phyloP scores from a whole-genome alignment of 2,797 vertebrate genomes.

The Crenichthys baileyi region DNA sequence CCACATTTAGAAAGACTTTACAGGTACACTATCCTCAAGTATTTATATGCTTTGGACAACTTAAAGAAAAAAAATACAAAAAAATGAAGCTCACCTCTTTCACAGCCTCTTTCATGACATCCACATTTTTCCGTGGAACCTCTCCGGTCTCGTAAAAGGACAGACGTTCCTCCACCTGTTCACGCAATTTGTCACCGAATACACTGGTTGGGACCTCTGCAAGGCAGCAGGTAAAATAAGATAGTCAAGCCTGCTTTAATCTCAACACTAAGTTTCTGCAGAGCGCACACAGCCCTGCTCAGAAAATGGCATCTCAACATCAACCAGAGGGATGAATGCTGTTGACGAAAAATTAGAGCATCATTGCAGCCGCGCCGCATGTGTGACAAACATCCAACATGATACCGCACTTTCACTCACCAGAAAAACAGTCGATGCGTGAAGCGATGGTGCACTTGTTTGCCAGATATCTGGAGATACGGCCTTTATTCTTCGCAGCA shows the following conservation, averaged over 20 bases:
- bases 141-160: constrained; percentile 94
- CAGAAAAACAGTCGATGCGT: constrained; percentile 96
- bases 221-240: not conserved
- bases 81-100: constrained; percentile 81
- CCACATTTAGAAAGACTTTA: not conserved
- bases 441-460: constrained; percentile 98
- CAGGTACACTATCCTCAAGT: not conserved
- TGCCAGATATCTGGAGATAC: constrained; percentile 95
- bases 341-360: constrained; percentile 98
- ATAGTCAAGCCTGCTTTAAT: no score
- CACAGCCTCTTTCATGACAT: constrained; percentile 95
- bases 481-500: constrained; percentile 95
- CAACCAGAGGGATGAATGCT: constrained; percentile 86
- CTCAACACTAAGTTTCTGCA: fast-evolving
- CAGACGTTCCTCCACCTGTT: constrained; percentile 93
- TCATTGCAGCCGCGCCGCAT: constrained; percentile 79
- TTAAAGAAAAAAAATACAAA: no score
- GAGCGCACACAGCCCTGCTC: constrained; percentile 80
- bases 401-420: constrained; percentile 60
- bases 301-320: constrained; percentile 82
- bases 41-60: not conserved
- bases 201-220: constrained; percentile 91
- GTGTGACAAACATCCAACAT: no score
- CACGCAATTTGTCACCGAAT: constrained; percentile 91
- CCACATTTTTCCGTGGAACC: constrained; percentile 91